Evolutionary conservation across 2,888 invertebrate genomes (phyloP).

Genomic region (Chalcosyrphus nemorum): DNA sequence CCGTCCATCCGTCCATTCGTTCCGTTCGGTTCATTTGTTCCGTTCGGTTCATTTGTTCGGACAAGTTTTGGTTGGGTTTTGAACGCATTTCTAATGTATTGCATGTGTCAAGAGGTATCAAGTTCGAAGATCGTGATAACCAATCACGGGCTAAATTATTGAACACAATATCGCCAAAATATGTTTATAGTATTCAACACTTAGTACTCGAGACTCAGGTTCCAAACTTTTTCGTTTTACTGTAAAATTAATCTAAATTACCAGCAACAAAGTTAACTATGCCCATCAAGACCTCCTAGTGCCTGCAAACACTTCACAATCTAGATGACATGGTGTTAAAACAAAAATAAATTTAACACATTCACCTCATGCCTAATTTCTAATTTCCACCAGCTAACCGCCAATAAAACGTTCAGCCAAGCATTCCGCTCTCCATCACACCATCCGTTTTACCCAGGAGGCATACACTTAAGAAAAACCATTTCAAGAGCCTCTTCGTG

Average conservation of each 20-base stretch:
- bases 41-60: too few relatives aligned
- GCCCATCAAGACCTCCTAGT: conserved; percentile 10
- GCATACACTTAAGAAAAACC: conserved; percentile 30
- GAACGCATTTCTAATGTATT: too few relatives aligned
- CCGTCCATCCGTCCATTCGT: too few relatives aligned
- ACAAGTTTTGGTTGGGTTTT: too few relatives aligned
- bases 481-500: conserved; percentile 36
- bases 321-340: conserved; percentile 53
- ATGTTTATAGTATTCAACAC: too few relatives aligned
- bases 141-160: too few relatives aligned
- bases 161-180: too few relatives aligned
- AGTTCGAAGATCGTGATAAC: too few relatives aligned
- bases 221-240: too few relatives aligned
- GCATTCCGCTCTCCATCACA: conserved; percentile 27
- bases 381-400: conserved; percentile 34
- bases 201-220: too few relatives aligned
- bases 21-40: too few relatives aligned
- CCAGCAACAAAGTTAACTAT: not conserved
- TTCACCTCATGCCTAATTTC: conserved; percentile 30
- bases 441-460: not conserved
- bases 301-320: conserved; percentile 25
- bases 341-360: conserved; percentile 56
- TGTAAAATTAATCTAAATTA: not conserved
- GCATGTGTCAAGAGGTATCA: too few relatives aligned
- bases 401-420: conserved; percentile 38